phyloP scores from a whole-genome alignment of 2,113 vertebrate species.

The Neotoma lepida region DNA sequence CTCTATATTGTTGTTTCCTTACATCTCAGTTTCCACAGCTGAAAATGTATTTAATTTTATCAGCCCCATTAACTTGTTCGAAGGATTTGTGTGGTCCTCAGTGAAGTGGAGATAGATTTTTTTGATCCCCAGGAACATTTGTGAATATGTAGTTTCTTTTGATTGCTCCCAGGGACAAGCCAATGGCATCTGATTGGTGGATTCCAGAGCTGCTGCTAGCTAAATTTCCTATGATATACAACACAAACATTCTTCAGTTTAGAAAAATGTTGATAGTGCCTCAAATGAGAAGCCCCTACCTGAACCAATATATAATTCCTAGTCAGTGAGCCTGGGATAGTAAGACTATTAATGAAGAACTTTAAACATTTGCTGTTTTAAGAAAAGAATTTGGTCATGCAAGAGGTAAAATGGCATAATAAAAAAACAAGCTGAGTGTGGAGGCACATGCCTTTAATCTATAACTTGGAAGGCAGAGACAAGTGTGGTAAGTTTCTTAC shows the following conservation, averaged over 20 bases:
- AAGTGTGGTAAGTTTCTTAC: no score
- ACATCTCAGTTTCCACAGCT: slow-evolving; percentile 13
- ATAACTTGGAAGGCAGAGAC: neutral
- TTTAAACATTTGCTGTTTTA: slow-evolving; percentile 26
- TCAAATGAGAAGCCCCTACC: slow-evolving; percentile 1
- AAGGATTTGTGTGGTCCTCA: neutral
- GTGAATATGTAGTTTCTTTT: neutral
- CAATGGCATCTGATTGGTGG: neutral
- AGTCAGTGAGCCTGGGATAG: neutral
- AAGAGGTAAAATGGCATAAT: neutral
- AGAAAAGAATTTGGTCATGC: neutral
- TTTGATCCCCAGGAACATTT: neutral
- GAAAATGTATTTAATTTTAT: slow-evolving; percentile 23
- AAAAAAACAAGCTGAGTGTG: neutral
- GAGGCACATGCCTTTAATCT: neutral
- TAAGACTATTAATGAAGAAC: neutral
- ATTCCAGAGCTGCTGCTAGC: neutral
- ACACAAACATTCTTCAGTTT: neutral
- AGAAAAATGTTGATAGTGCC: neutral
- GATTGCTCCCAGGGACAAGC: neutral
- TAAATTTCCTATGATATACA: neutral
- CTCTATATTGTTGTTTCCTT: slow-evolving; percentile 36
- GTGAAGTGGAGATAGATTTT: neutral
- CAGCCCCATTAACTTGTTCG: neutral
- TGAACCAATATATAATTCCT: neutral